Evolutionary conservation across 2,797 vertebrate species (phyloP).

Genomic region (Lepilemur ruficaudatus): DNA sequence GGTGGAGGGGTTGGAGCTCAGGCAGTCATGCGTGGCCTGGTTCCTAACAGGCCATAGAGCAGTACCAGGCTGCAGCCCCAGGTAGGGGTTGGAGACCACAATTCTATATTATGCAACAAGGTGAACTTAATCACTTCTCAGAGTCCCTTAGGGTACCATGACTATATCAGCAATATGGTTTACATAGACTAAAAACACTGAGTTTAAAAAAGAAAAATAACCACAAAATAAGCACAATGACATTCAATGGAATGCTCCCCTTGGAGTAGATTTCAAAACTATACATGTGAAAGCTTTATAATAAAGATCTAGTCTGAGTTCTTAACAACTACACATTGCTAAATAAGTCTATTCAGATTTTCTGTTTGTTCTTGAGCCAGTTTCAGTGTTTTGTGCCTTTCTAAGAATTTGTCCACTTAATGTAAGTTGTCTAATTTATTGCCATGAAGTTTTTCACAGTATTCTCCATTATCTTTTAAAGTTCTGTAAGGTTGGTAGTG

Average conservation of each 20-base stretch:
- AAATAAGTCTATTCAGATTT: neutral
- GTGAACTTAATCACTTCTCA: neutral
- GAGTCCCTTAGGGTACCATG: neutral
- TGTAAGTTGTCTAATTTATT: neutral
- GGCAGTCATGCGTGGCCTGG: no score
- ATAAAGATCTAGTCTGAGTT: neutral
- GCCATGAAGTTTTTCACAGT: neutral
- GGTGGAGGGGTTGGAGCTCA: no score
- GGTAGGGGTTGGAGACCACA: no score
- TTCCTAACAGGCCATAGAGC: no score
- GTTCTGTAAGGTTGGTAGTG: neutral
- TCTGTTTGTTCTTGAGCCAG: neutral
- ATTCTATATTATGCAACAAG: neutral
- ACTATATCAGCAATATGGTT: neutral
- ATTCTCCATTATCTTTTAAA: neutral
- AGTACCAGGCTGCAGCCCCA: no score
- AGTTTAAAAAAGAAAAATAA: neutral
- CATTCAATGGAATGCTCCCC: neutral
- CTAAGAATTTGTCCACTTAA: neutral
- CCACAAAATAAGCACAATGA: neutral
- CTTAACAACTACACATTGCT: neutral
- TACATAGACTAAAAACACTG: neutral
- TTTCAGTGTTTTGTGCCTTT: neutral
- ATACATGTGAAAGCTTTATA: neutral
- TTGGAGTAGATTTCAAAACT: neutral